Conservation (phyloP, 2,888 invertebrate genomes). For the Mythimna vitellina region DNA sequence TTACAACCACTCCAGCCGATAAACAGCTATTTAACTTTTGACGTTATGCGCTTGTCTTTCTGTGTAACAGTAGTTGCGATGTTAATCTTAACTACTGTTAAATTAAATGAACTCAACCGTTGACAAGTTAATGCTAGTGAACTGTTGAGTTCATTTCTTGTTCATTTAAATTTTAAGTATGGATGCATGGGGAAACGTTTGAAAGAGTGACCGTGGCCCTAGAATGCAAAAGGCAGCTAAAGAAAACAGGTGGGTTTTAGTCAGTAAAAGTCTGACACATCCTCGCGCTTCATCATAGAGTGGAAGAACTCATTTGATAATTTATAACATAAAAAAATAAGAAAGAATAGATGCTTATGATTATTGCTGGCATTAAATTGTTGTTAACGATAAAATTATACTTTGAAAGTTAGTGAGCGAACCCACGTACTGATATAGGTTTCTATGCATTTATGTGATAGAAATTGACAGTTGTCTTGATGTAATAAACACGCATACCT, state of each 20-base stretch:
- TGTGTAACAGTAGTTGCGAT: slow-evolving; percentile 58
- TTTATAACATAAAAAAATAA: too few relatives aligned
- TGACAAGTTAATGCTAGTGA: slow-evolving; percentile 23
- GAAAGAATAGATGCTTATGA: slow-evolving; percentile 41
- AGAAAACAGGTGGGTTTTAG: too few relatives aligned
- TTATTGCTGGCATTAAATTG: slow-evolving; percentile 28
- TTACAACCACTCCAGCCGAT: slow-evolving; percentile 59
- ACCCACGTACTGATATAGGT: neutral
- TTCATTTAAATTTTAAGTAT: slow-evolving; percentile 47
- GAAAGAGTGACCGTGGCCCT: too few relatives aligned
- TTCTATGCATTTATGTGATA: slow-evolving; percentile 1
- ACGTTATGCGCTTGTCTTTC: slow-evolving; percentile 53
- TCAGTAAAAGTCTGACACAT: too few relatives aligned
- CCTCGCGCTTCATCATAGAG: too few relatives aligned
- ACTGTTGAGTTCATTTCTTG: slow-evolving; percentile 42
- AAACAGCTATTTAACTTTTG: slow-evolving; percentile 61
- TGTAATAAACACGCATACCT: slow-evolving; percentile 90
- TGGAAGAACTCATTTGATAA: too few relatives aligned
- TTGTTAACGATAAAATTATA: slow-evolving; percentile 28
- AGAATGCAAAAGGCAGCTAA: too few relatives aligned
- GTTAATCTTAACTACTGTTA: slow-evolving; percentile 57
- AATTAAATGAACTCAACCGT: slow-evolving; percentile 22
- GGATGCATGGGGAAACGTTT: slow-evolving; percentile 12
- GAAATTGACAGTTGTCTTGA: slow-evolving; percentile 16
- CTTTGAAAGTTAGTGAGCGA: slow-evolving; percentile 25